Conservation (phyloP, 2,888 invertebrate genomes). For the Mesorhabditis belari region DNA sequence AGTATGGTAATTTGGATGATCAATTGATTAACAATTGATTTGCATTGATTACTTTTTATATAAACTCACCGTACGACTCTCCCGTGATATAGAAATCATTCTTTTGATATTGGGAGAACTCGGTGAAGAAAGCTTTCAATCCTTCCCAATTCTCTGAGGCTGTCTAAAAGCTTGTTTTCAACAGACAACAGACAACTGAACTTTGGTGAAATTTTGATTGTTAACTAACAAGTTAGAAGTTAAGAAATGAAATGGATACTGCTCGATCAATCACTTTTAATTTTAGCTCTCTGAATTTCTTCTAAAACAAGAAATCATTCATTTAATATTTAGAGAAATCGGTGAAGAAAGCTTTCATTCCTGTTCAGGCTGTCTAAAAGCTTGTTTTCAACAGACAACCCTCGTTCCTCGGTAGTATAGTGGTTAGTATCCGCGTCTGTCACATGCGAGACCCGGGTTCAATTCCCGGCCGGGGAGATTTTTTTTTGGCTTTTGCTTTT, state of each 20-base stretch:
- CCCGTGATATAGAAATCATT: neutral
- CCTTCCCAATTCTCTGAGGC: neutral
- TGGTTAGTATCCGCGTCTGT: slow-evolving; percentile 41
- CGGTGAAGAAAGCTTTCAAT: neutral
- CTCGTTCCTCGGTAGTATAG: slow-evolving; percentile 32
- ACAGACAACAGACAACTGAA: slow-evolving; percentile 57
- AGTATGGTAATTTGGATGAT: neutral
- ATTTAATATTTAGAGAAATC: slow-evolving; percentile 55
- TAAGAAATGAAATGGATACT: too few species aligned
- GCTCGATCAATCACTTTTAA: too few species aligned
- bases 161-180: slow-evolving; percentile 44
- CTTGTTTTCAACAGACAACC: slow-evolving; percentile 17
- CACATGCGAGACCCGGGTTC: slow-evolving; percentile 40
- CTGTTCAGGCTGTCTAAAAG: slow-evolving; percentile 56
- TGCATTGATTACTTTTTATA: neutral
- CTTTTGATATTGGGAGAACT: neutral
- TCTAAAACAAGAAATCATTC: slow-evolving; percentile 57
- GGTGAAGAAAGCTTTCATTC: slow-evolving; percentile 55
- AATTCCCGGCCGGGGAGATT: neutral
- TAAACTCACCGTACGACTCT: neutral
- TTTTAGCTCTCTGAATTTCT: too few species aligned
- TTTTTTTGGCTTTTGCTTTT: neutral
- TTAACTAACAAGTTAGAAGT: too few species aligned
- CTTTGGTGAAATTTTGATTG: too few species aligned
- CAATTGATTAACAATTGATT: neutral